Base-by-base conservation (phyloP, 2,888 invertebrate genomes). In the Pristionchus arcanus region DNA sequence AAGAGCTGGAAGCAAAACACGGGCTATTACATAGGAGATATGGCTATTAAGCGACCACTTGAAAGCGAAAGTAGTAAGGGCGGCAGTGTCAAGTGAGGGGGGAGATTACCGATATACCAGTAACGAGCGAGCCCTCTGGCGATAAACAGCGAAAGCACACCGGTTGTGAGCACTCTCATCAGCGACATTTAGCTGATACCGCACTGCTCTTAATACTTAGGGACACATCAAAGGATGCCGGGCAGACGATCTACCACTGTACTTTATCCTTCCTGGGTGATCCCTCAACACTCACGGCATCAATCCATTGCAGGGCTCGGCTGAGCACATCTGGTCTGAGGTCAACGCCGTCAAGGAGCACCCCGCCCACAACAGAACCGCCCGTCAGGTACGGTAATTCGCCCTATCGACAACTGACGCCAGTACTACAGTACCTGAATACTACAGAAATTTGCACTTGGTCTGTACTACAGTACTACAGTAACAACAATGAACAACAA, bases 261-360 rank as follows among this genome's bases (percentile, higher is more conserved):
- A 49, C 42, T n/a, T n/a, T n/a, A n/a, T n/a, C 42, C 4, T 42
- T 42, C 42, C 42, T 42, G 42, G 42, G 9, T 49, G 42, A 13
- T 49, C 42, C n/a, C n/a, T 68, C 7, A 0, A 68, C 55, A n/a
- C 13, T 59, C 19, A 53, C 37, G 28, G 2, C 68, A 13, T 28
- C 31, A 25, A 49, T 13, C 4, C 53, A 81, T 74, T 90, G 9
- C 90, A 91, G 91, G 91, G 91, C 11, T 92, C 93, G 34, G 92
- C 93, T 74, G 92, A 92, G 89, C 92, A 93, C 90, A 93, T 93
- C 90, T 93, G 92, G 92, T 90, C 92, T 31, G 93, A 93, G 90
- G 92, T 93, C 37, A 92, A 92, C 91, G 91, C 92, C 86, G 91
- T 93, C 89, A 92, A 92, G 90, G 90, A 90, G 90, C 92, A 90